A percentile compares a stretch with the other conserved stretches of the same genome.
phyloP scores from a whole-genome alignment of 1,140 invertebrate species.

The Drosophila mayri region DNA sequence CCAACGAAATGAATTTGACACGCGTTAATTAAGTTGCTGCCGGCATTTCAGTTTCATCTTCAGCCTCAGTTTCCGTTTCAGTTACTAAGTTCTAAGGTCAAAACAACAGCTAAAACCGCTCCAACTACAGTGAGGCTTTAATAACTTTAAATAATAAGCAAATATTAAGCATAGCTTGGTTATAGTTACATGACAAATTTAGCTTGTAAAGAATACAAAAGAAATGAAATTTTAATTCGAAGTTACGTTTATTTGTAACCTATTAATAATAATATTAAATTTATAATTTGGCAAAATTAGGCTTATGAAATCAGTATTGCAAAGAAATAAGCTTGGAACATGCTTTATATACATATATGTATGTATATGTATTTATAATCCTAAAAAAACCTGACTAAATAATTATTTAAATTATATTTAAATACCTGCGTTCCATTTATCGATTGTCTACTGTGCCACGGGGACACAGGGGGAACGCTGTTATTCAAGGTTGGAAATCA shows the following conservation, averaged over 20 bases:
- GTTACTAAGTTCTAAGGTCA: conserved; percentile 2
- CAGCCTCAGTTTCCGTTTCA: conserved; percentile 2
- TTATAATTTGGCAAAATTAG: too few species aligned
- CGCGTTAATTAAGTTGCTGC: conserved; percentile 73
- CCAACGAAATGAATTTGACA: conserved; percentile 68
- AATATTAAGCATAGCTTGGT: too few species aligned
- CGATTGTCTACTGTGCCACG: not conserved
- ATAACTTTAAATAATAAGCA: too few species aligned
- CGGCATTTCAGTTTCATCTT: conserved; percentile 14
- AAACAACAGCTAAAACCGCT: not conserved
- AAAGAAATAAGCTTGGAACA: too few species aligned
- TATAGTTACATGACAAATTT: too few species aligned
- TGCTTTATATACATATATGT: too few species aligned
- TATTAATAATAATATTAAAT: too few species aligned
- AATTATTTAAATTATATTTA: not conserved
- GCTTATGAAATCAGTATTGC: too few species aligned
- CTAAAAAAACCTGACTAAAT: not conserved
- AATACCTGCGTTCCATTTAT: not conserved
- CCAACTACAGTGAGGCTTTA: not conserved
- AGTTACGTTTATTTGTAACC: too few species aligned
- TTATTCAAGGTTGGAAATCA: conserved; percentile 52
- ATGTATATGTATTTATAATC: too few species aligned
- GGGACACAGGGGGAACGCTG: not conserved
- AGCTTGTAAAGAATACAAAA: too few species aligned
- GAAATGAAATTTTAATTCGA: too few species aligned